Percentiles rank a stretch among this genome's conserved stretches.
These are phyloP conservation scores for Limulus polyphemus DNA, from an alignment of 2,888 invertebrate species.

Conservation along the genomic window DNA sequence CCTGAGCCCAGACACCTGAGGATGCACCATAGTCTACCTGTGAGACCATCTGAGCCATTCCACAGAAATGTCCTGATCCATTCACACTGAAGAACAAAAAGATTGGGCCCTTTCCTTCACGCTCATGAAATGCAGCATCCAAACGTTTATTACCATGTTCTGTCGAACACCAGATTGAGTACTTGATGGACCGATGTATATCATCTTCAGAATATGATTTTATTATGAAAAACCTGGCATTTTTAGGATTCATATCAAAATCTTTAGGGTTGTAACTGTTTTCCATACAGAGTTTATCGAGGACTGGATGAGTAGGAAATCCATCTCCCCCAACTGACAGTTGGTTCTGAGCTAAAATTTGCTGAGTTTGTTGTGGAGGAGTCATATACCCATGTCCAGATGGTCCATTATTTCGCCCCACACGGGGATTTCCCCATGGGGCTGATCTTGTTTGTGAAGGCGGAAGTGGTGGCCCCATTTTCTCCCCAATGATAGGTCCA, in stretches of 20 bases:
- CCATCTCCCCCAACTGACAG: constrained; percentile 16
- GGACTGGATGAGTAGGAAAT: constrained; percentile 53
- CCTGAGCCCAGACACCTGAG: constrained; percentile 93
- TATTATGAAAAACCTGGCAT: constrained; percentile 88
- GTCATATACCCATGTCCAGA: constrained; percentile 20
- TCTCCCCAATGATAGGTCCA: constrained; percentile 13
- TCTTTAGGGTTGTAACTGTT: constrained; percentile 92
- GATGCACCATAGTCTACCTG: constrained; percentile 85
- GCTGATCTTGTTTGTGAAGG: constrained; percentile 27
- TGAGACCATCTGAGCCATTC: constrained; percentile 95
- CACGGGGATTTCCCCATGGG: constrained; percentile 31
- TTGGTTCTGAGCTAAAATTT: constrained; percentile 28
- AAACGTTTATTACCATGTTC: constrained; percentile 91
- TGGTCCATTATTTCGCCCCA: constrained; percentile 19
- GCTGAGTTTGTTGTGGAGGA: constrained; percentile 26
- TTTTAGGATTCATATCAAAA: constrained; percentile 69
- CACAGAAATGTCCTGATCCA: constrained; percentile 95
- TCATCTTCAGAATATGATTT: constrained; percentile 98
- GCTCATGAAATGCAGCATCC: constrained; percentile 73
- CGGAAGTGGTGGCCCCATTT: constrained; percentile 29
- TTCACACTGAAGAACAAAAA: constrained; percentile 93
- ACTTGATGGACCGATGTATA: constrained; percentile 70
- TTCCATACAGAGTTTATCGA: constrained; percentile 71
- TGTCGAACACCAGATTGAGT: constrained; percentile 98
- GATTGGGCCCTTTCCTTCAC: constrained; percentile 63